These are phyloP conservation scores for Phycodurus eques DNA, from an alignment of 2,113 vertebrate genomes.

Conservation along the genomic window DNA sequence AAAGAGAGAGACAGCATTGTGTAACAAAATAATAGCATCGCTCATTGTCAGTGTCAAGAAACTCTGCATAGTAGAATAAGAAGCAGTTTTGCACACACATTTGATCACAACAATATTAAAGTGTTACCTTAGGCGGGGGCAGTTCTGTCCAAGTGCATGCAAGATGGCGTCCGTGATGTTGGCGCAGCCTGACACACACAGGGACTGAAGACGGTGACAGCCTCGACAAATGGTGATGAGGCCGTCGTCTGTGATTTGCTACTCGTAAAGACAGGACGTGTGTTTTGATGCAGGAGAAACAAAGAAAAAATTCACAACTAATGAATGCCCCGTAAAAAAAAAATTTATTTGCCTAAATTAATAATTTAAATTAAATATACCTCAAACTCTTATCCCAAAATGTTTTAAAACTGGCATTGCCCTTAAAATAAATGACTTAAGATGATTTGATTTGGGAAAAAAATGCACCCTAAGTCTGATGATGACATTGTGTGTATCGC, in stretches of 20 bases:
- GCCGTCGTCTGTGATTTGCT: constrained; percentile 99
- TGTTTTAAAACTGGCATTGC: background rate
- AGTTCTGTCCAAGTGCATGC: constrained; percentile 95
- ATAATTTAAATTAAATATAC: background rate
- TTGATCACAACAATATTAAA: background rate
- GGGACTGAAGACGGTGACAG: constrained; percentile 93
- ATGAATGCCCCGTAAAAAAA: too few relatives aligned
- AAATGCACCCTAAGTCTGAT: too few relatives aligned
- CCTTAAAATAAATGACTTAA: too few relatives aligned
- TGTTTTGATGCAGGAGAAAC: background rate
- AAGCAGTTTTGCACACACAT: background rate
- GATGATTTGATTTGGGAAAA: too few relatives aligned
- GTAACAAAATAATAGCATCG: constrained; percentile 12
- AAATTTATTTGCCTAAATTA: background rate
- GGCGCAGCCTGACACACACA: constrained; percentile 95
- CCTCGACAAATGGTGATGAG: constrained; percentile 98
- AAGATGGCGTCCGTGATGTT: constrained; percentile 97
- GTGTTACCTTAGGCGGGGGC: constrained; percentile 87
- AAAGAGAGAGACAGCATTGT: background rate
- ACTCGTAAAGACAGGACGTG: constrained; percentile 41
- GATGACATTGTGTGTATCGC: too few relatives aligned
- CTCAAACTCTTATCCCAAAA: too few relatives aligned
- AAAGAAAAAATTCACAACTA: background rate
- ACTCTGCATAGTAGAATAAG: background rate
- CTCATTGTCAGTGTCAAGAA: background rate